These are phyloP conservation scores for Barnardius zonarius DNA, from an alignment of 2,113 vertebrate species.

Conservation along the genomic window DNA sequence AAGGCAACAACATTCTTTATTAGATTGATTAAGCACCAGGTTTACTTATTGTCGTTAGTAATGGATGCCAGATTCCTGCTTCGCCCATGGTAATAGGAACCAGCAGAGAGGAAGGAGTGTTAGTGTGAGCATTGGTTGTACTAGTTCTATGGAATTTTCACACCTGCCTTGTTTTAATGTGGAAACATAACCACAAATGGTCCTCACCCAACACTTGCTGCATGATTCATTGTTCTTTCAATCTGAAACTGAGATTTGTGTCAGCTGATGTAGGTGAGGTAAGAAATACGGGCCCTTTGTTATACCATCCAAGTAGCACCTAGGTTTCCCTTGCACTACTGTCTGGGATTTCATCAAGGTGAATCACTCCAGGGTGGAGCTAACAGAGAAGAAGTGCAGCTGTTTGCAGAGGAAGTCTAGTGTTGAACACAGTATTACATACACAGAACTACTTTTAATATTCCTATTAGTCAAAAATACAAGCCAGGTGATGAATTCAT, in stretches of 20 bases:
- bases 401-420: neutral
- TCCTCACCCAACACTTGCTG: neutral
- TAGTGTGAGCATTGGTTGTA: neutral
- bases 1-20: constrained; percentile 43
- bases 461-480: neutral
- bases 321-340: neutral
- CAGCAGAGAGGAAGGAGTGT: constrained; percentile 10
- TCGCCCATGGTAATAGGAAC: constrained; percentile 19
- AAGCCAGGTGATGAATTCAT: neutral
- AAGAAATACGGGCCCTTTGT: neutral
- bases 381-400: neutral
- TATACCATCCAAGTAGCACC: neutral
- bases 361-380: neutral
- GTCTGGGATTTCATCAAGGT: neutral
- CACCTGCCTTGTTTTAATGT: constrained; percentile 56
- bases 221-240: constrained; percentile 3
- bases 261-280: neutral
- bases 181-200: constrained; percentile 40
- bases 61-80: constrained; percentile 44
- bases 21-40: constrained; percentile 46
- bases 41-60: constrained; percentile 51
- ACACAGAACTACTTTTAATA: neutral
- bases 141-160: constrained; percentile 49
- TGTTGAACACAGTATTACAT: neutral
- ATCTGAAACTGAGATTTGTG: neutral